These are phyloP conservation scores for Andrena trimmerana DNA, from an alignment of 2,888 invertebrate genomes.

Conservation along the genomic window DNA sequence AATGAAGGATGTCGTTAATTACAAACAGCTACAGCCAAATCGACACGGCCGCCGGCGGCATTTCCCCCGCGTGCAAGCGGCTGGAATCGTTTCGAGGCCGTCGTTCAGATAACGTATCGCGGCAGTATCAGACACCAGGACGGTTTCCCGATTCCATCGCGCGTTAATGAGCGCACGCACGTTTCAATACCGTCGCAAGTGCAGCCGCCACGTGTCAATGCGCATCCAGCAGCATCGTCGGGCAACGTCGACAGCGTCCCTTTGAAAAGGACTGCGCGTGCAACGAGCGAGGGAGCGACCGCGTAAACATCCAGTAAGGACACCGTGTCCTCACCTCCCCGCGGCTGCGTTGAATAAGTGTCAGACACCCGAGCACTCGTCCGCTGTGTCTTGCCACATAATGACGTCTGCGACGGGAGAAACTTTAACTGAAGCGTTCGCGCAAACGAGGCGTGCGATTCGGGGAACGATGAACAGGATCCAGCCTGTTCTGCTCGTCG, in stretches of 20 bases:
- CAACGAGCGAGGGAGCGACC: conserved; percentile 26
- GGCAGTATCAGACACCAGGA: conserved; percentile 9
- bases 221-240: conserved; percentile 1
- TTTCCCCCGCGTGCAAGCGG: neutral
- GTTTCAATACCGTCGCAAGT: conserved; percentile 31
- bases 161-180: conserved; percentile 60
- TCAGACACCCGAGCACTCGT: neutral
- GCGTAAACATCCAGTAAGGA: conserved; percentile 7
- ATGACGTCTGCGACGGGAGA: conserved; percentile 48
- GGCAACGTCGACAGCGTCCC: conserved; percentile 33
- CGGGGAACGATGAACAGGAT: conserved; percentile 33
- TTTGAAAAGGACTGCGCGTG: conserved; percentile 29
- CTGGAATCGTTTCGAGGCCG: conserved; percentile 17
- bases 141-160: conserved; percentile 33
- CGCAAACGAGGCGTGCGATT: conserved; percentile 33
- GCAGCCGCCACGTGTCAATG: conserved; percentile 5
- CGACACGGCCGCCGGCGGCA: neutral
- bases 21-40: neutral
- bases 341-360: conserved; percentile 11
- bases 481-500: neutral
- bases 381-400: conserved; percentile 23
- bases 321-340: conserved; percentile 6
- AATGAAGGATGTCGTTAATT: too few species aligned
- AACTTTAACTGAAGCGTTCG: conserved; percentile 38
- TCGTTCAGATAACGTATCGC: conserved; percentile 27